Evolutionary conservation across 92 coral and sea anemone species (phyloP).

Genomic region (Porites divaricata): DNA sequence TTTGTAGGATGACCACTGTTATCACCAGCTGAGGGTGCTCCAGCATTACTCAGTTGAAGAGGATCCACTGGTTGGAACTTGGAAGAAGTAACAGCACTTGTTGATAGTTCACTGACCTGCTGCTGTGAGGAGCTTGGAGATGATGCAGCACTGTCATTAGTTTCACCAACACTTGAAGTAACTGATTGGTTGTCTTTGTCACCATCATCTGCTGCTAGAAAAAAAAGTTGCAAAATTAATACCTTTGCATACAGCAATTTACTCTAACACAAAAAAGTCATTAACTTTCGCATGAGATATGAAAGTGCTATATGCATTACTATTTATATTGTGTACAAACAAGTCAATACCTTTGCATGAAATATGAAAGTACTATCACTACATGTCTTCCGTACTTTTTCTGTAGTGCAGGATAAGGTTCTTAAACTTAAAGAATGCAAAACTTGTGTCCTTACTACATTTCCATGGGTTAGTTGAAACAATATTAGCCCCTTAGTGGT

Average conservation of each 20-base stretch:
- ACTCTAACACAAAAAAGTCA: too few species aligned
- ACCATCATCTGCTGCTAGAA: slow-evolving; percentile 41
- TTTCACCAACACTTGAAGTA: slow-evolving; percentile 82
- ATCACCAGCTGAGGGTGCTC: not conserved
- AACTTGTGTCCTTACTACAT: too few species aligned
- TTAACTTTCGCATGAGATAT: too few species aligned
- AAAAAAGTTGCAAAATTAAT: not conserved
- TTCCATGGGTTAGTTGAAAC: too few species aligned
- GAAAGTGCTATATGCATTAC: too few species aligned
- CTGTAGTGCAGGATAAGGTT: too few species aligned
- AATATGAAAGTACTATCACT: too few species aligned
- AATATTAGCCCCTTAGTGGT: too few species aligned
- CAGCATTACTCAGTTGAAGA: slow-evolving; percentile 22
- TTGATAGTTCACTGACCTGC: slow-evolving; percentile 30
- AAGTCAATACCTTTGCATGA: too few species aligned
- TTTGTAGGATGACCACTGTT: slow-evolving; percentile 16
- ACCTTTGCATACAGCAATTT: not conserved
- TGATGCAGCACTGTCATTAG: slow-evolving; percentile 87
- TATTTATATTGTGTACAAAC: too few species aligned
- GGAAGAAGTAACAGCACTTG: not conserved
- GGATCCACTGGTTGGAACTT: slow-evolving; percentile 25
- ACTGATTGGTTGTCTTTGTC: slow-evolving; percentile 82
- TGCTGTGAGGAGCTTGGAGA: slow-evolving; percentile 69
- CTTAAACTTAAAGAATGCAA: too few species aligned
- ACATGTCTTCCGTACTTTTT: too few species aligned